These are phyloP conservation scores for Sycophila texana DNA, from an alignment of 2,888 invertebrate species.

Conservation along the genomic window DNA sequence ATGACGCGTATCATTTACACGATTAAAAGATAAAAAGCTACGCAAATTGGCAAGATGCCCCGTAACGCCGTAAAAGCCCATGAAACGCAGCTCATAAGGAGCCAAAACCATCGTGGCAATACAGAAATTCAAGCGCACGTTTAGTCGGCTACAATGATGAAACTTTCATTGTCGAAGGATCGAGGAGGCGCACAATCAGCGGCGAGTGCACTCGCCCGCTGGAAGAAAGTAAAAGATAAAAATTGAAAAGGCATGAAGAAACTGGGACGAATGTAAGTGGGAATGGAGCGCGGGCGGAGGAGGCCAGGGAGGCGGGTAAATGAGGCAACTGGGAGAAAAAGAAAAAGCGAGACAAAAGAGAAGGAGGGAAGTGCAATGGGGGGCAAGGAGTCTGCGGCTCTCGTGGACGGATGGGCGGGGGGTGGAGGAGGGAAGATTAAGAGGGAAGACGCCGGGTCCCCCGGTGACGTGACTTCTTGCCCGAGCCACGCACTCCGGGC, in stretches of 20 bases:
- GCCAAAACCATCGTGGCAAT: too few relatives aligned
- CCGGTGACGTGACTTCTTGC: constrained; percentile 21
- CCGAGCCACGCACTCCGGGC: neutral
- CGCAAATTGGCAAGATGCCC: too few relatives aligned
- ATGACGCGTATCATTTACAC: too few relatives aligned
- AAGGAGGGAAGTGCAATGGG: neutral
- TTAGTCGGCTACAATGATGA: too few relatives aligned
- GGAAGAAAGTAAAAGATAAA: constrained; percentile 6
- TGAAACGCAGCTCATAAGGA: too few relatives aligned
- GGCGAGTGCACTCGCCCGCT: neutral
- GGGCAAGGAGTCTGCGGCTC: neutral
- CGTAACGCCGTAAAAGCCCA: too few relatives aligned
- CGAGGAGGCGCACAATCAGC: neutral
- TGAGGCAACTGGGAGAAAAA: constrained; percentile 7
- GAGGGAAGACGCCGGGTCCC: constrained; percentile 15
- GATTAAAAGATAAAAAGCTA: too few relatives aligned
- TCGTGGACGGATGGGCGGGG: neutral
- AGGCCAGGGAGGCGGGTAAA: neutral
- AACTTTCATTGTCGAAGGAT: neutral
- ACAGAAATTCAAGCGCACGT: too few relatives aligned
- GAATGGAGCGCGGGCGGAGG: neutral
- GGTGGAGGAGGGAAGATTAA: constrained; percentile 16
- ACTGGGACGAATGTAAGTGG: constrained; percentile 12
- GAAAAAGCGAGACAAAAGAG: constrained; percentile 5
- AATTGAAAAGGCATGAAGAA: constrained; percentile 19